phyloP scores from a whole-genome alignment of 2,113 vertebrate species.

The Clarias macrocephalus region DNA sequence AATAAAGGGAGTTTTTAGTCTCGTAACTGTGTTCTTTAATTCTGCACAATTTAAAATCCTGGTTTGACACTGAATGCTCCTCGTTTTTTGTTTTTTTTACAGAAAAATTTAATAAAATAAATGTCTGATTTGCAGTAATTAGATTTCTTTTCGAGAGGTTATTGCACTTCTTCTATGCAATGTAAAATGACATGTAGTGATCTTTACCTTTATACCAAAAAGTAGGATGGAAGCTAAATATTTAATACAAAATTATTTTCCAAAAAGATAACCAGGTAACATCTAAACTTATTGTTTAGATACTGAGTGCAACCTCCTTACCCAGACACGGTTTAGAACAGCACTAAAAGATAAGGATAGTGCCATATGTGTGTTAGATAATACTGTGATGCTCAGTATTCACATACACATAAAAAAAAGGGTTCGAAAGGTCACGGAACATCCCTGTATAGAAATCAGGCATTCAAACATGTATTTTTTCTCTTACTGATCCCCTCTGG shows the following conservation, averaged over 20 bases:
- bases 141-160: too few species aligned
- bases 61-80: too few species aligned
- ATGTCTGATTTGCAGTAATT: too few species aligned
- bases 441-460: not conserved
- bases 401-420: not conserved
- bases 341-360: not conserved
- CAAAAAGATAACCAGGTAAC: not conserved
- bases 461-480: not conserved
- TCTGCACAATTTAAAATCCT: too few species aligned
- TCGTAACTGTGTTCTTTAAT: too few species aligned
- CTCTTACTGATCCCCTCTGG: slow-evolving; percentile 29
- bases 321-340: not conserved
- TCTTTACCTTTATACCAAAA: not conserved
- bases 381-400: not conserved
- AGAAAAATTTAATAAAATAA: too few species aligned
- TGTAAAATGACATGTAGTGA: not conserved
- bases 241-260: not conserved
- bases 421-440: not conserved
- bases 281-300: not conserved
- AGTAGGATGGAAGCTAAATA: not conserved
- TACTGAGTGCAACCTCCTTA: not conserved
- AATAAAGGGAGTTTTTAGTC: not conserved
- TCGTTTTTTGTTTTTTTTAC: too few species aligned
- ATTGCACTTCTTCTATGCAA: not conserved
- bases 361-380: not conserved